Conservation (phyloP, 2,797 vertebrate species). For the Cossypha caffra region DNA sequence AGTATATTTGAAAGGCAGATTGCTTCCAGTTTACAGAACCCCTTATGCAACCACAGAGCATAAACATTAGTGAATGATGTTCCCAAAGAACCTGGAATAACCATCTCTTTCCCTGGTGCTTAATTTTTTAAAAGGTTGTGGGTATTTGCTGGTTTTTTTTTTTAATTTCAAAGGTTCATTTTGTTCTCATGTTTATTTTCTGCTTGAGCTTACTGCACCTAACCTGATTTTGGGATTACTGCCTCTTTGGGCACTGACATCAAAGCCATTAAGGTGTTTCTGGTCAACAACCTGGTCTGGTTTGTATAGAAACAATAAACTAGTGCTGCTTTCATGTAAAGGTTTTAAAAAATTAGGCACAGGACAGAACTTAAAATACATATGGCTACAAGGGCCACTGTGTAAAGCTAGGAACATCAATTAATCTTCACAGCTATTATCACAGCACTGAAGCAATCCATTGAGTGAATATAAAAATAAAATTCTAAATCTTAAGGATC, state of each 20-base stretch:
- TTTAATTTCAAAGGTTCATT: neutral
- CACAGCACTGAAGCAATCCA: neutral
- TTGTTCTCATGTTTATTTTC: neutral
- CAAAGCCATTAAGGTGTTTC: slow-evolving; percentile 18
- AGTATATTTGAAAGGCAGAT: neutral
- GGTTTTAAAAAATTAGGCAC: neutral
- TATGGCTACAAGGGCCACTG: neutral
- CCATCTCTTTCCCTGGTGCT: rapidly evolving
- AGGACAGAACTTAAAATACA: neutral
- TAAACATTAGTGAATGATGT: rapidly evolving
- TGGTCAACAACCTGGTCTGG: neutral
- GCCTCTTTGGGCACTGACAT: slow-evolving; percentile 20
- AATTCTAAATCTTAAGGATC: neutral
- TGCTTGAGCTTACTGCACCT: neutral
- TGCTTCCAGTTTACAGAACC: neutral
- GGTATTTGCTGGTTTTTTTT: neutral
- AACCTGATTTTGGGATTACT: slow-evolving; percentile 42
- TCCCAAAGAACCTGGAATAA: neutral
- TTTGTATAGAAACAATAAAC: neutral
- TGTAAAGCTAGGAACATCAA: neutral
- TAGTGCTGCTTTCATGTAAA: neutral
- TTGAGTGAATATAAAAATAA: neutral
- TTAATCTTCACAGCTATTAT: neutral
- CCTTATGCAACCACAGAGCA: neutral
- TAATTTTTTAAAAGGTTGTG: neutral